Evolutionary conservation across 2,888 invertebrate species (phyloP).

Genomic region (Erebia aethiops): DNA sequence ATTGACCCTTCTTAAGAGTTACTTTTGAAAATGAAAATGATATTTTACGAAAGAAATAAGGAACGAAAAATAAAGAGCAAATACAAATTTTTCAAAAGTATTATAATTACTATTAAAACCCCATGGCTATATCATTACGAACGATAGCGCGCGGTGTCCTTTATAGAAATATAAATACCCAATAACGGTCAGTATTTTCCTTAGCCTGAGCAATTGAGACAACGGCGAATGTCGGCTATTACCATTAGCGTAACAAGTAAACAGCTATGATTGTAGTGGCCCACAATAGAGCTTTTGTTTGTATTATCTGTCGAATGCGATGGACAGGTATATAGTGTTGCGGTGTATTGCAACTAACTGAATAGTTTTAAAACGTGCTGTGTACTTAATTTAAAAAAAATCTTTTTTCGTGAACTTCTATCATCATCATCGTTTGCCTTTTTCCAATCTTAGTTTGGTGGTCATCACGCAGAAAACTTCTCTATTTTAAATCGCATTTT

Average conservation of each 20-base stretch:
- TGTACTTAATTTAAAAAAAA: no score
- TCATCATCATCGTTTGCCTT: no score
- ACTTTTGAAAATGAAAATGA: no score
- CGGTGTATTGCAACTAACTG: background rate
- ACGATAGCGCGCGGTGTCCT: constrained; percentile 27
- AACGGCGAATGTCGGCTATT: constrained; percentile 52
- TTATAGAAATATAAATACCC: constrained; percentile 50
- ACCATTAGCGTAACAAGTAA: constrained; percentile 50
- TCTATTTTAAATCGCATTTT: no score
- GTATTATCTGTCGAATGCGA: constrained; percentile 22
- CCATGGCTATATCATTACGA: constrained; percentile 21
- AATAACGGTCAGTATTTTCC: constrained; percentile 37
- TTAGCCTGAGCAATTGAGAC: constrained; percentile 45
- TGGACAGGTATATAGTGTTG: background rate
- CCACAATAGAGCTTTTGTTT: constrained; percentile 34
- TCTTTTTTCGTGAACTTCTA: no score
- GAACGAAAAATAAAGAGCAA: background rate
- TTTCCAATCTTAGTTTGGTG: no score
- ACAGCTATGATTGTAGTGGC: constrained; percentile 40
- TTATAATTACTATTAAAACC: constrained; percentile 19
- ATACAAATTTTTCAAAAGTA: background rate
- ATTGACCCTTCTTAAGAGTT: no score
- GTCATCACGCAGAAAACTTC: no score
- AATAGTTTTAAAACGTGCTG: no score
- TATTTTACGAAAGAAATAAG: no score